Evolutionary conservation across 2,113 vertebrate genomes (phyloP).

Genomic region (Psophia crepitans): DNA sequence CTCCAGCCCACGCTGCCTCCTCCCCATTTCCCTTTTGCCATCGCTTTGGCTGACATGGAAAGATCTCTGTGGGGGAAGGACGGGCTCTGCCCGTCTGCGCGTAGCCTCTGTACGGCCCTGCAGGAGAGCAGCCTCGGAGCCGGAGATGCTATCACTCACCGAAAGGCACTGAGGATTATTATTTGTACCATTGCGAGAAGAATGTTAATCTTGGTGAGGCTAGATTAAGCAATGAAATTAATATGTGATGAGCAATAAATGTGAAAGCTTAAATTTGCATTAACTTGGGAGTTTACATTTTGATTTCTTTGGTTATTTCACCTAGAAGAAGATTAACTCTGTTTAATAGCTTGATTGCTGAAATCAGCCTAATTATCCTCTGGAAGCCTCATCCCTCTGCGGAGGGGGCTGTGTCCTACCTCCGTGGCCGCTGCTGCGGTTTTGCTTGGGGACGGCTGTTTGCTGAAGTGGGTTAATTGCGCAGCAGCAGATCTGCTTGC

Average conservation of each 20-base stretch:
- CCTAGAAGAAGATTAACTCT: not conserved
- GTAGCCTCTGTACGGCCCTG: not conserved
- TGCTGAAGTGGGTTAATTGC: not conserved
- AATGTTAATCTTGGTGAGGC: not conserved
- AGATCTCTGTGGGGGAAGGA: not conserved
- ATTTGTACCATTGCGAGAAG: not conserved
- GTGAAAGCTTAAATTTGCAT: not conserved
- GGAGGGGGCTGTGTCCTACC: not conserved
- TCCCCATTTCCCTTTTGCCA: not conserved
- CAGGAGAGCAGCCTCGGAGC: not conserved
- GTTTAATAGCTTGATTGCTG: not conserved
- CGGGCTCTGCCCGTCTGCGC: rapidly evolving
- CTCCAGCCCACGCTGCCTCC: not conserved
- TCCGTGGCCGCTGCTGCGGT: not conserved
- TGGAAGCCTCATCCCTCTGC: not conserved
- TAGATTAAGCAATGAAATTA: not conserved
- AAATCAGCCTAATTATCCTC: not conserved
- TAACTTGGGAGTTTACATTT: not conserved
- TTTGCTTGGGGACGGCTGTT: not conserved
- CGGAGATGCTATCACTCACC: not conserved
- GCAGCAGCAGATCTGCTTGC: not conserved
- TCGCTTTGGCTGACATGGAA: not conserved
- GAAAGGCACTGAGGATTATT: not conserved
- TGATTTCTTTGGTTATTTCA: not conserved
- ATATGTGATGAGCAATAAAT: not conserved